Conservation (phyloP, 2,797 vertebrate species). For the Nannoperca australis region DNA sequence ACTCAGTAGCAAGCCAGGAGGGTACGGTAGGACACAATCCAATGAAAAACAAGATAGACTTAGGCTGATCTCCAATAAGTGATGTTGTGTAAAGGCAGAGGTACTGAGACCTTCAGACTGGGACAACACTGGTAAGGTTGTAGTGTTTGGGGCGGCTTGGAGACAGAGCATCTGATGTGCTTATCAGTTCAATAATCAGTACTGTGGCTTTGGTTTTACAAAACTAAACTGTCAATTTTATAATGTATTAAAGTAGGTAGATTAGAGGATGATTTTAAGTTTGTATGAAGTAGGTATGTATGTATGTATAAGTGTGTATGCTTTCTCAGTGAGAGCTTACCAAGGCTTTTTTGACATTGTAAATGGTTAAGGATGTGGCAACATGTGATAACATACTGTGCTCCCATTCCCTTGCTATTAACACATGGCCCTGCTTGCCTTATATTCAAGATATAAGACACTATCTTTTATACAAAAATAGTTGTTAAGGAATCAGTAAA, state of each 20-base stretch:
- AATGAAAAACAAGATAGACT: slow-evolving; percentile 34
- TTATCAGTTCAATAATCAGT: background rate
- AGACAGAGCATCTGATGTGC: slow-evolving; percentile 15
- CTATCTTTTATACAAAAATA: slow-evolving; percentile 45
- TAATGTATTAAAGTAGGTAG: background rate
- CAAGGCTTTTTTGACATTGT: slow-evolving; percentile 57
- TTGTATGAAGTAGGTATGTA: slow-evolving; percentile 42
- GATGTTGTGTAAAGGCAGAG: slow-evolving; percentile 29
- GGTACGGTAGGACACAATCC: slow-evolving; percentile 25
- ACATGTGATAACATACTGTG: slow-evolving; percentile 67
- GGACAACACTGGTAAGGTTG: slow-evolving; percentile 24
- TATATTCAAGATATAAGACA: slow-evolving; percentile 34
- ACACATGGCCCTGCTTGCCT: slow-evolving; percentile 43
- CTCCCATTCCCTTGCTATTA: slow-evolving; percentile 50
- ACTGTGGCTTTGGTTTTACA: background rate
- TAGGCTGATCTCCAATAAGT: slow-evolving; percentile 61
- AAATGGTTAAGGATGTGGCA: slow-evolving; percentile 73
- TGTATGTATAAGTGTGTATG: slow-evolving; percentile 50
- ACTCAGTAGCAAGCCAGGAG: slow-evolving; percentile 11
- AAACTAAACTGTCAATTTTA: slow-evolving; percentile 8
- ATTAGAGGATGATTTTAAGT: slow-evolving; percentile 31
- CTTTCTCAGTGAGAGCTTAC: slow-evolving; percentile 51
- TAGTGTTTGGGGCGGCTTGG: slow-evolving; percentile 7
- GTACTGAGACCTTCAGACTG: slow-evolving; percentile 58
- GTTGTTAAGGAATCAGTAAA: slow-evolving; percentile 54